phyloP scores from a whole-genome alignment of 2,113 vertebrate genomes.

The Oophaga pumilio region DNA sequence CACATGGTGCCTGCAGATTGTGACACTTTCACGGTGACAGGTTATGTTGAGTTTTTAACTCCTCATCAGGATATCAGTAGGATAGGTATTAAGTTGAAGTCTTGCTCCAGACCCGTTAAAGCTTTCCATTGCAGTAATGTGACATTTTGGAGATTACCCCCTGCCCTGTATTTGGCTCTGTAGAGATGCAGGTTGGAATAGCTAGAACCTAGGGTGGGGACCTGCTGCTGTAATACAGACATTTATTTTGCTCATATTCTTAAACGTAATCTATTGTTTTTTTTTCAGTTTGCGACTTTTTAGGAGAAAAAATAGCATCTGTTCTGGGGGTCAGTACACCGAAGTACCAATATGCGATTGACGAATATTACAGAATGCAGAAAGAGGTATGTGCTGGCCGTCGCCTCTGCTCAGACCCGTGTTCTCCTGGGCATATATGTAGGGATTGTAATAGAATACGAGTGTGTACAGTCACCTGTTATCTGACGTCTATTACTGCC shows the following conservation, averaged over 20 bases:
- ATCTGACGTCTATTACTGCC: not conserved
- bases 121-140: not conserved
- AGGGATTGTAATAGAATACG: too few species aligned
- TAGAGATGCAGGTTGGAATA: not conserved
- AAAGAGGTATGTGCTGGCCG: constrained; percentile 79
- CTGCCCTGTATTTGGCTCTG: not conserved
- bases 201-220: too few species aligned
- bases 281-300: constrained; percentile 90
- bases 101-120: not conserved
- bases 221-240: not conserved
- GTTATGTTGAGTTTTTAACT: too few species aligned
- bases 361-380: constrained; percentile 95
- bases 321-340: constrained; percentile 93
- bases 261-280: constrained; percentile 36
- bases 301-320: constrained; percentile 94
- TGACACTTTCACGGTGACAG: too few species aligned
- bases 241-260: not conserved
- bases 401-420: not conserved
- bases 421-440: too few species aligned
- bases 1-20: too few species aligned
- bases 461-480: too few species aligned
- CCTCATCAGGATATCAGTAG: too few species aligned
- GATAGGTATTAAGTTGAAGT: too few species aligned
- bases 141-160: not conserved
- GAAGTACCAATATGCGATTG: constrained; percentile 97